Evolutionary conservation across 2,797 vertebrate genomes (phyloP).

Genomic region (Pangasius mekongensis): DNA sequence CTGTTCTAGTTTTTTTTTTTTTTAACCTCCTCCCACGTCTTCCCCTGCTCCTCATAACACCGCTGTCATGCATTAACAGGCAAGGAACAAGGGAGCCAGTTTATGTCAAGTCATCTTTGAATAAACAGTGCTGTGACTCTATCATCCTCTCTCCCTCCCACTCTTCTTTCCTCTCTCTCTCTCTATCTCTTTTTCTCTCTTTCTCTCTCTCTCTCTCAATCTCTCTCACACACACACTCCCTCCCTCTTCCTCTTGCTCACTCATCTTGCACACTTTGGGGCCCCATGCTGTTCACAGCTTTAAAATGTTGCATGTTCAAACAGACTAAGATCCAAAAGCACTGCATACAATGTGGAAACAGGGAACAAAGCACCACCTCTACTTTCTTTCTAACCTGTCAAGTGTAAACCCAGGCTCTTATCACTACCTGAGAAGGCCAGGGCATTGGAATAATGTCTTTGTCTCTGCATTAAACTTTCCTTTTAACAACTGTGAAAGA

Average conservation of each 20-base stretch:
- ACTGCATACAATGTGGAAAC: slow-evolving; percentile 64
- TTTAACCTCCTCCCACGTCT: slow-evolving; percentile 57
- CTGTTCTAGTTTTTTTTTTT: slow-evolving; percentile 40
- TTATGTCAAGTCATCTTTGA: slow-evolving; percentile 75
- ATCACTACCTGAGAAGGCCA: slow-evolving; percentile 60
- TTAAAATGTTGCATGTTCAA: slow-evolving; percentile 72
- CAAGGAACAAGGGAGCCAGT: slow-evolving; percentile 71
- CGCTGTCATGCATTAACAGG: slow-evolving; percentile 72
- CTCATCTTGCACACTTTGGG: slow-evolving; percentile 62
- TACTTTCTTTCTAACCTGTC: slow-evolving; percentile 69
- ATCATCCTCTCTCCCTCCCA: slow-evolving; percentile 61
- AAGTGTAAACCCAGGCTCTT: slow-evolving; percentile 69
- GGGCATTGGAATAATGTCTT: slow-evolving; percentile 60
- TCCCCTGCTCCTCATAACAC: slow-evolving; percentile 61
- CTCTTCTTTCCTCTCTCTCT: slow-evolving; percentile 18
- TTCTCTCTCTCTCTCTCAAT: slow-evolving; percentile 18
- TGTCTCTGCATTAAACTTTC: slow-evolving; percentile 53
- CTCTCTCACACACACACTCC: background rate
- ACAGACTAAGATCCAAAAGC: slow-evolving; percentile 72
- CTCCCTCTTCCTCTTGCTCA: slow-evolving; percentile 44
- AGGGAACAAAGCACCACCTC: slow-evolving; percentile 71
- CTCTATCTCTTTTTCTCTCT: slow-evolving; percentile 32
- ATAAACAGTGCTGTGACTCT: slow-evolving; percentile 70
- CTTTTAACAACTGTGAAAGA: slow-evolving; percentile 32
- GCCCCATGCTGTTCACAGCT: slow-evolving; percentile 71